Conservation (phyloP, 2,113 vertebrate species). For the Fregetta grallaria region DNA sequence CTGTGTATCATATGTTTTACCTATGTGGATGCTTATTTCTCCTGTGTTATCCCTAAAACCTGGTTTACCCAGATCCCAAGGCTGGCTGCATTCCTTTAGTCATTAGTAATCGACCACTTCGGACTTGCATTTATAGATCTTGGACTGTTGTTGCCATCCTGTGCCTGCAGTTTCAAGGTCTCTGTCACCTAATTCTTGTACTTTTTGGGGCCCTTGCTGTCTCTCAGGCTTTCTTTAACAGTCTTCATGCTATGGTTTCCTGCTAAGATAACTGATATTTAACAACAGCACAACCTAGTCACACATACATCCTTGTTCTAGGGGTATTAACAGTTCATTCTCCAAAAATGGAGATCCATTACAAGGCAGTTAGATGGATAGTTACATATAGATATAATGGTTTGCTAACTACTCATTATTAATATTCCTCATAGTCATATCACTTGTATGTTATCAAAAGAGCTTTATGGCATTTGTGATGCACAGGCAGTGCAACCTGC, state of each 20-base stretch:
- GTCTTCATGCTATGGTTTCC: background rate
- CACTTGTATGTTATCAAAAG: background rate
- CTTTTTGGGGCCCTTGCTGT: background rate
- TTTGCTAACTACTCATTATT: background rate
- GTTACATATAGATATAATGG: background rate
- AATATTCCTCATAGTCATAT: background rate
- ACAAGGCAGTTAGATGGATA: background rate
- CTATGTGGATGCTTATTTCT: background rate
- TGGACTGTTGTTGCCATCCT: background rate
- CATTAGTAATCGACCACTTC: background rate
- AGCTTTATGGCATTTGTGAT: background rate
- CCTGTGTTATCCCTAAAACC: background rate
- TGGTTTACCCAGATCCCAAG: background rate
- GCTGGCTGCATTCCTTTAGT: background rate
- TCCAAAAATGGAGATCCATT: background rate
- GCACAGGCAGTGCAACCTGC: background rate
- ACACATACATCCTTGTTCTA: background rate
- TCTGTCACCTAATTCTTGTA: background rate
- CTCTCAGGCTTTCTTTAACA: background rate
- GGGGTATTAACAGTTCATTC: background rate
- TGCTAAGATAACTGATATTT: background rate
- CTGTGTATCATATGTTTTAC: background rate
- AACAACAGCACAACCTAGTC: background rate
- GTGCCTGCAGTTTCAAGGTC: background rate
- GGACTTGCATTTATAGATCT: background rate